These are phyloP conservation scores for Eucera pruinosa DNA, from an alignment of 2,888 invertebrate species.

Conservation along the genomic window DNA sequence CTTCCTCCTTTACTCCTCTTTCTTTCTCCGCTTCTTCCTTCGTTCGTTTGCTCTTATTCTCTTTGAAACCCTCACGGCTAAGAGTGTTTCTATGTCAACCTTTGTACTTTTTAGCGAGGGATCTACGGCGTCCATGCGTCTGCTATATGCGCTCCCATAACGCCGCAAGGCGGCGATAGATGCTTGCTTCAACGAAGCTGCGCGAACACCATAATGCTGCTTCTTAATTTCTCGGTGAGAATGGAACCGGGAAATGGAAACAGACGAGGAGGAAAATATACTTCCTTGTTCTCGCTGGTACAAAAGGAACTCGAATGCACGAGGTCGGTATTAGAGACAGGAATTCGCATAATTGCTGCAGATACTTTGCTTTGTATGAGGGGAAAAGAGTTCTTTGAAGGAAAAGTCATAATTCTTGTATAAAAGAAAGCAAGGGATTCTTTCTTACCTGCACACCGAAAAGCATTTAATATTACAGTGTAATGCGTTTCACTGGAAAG, in stretches of 20 bases:
- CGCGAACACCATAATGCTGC: conserved; percentile 68
- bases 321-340: conserved; percentile 14
- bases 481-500: conserved; percentile 27
- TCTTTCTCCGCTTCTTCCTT: conserved; percentile 28
- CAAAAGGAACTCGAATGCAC: conserved; percentile 34
- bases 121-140: conserved; percentile 77
- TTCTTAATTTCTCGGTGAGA: conserved; percentile 73
- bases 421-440: conserved; percentile 33
- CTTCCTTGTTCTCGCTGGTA: conserved; percentile 14
- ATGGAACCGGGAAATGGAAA: conserved; percentile 51
- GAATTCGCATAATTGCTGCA: conserved; percentile 51
- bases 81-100: conserved; percentile 84
- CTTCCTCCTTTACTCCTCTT: conserved; percentile 2
- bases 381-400: conserved; percentile 38
- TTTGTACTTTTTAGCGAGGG: conserved; percentile 82
- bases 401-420: conserved; percentile 38
- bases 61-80: conserved; percentile 75
- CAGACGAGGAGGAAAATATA: conserved; percentile 56
- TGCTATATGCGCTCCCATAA: conserved; percentile 66
- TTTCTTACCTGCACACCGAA: neutral
- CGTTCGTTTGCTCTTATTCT: conserved; percentile 59
- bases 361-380: conserved; percentile 28
- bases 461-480: conserved; percentile 52
- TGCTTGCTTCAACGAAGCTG: conserved; percentile 48
- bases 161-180: conserved; percentile 59